Evolutionary conservation across 2,113 vertebrate genomes (phyloP), one percentile per base, ranked within the genome.

Genomic region (Narcine bancroftii): DNA sequence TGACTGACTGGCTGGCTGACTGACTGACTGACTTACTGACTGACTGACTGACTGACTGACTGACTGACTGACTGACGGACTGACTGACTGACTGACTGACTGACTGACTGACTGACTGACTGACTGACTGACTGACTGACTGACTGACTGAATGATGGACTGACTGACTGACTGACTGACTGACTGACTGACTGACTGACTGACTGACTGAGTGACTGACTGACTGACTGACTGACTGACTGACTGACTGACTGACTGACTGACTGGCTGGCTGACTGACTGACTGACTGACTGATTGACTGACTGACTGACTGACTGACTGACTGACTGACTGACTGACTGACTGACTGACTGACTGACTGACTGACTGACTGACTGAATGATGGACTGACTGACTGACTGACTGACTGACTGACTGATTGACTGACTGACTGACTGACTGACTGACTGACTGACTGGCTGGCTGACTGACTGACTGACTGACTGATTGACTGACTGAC

Each of bases 31-130:
- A n/a, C n/a, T 79, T 6, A 79, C n/a, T 79, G 76, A 79, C 5
- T 79, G 76, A 79, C 76, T 79, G 76, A 79, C 76, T 79, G 76
- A 79, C 76, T 79, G 76, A n/a, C n/a, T 79, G 76, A 79, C n/a
- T 79, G 76, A 79, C 76, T 79, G 76, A 79, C n/a, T 6, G 76
- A 79, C n/a, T 79, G 76, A 79, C 5, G 6, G 76, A 79, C 76
- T 79, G 76, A 79, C 5, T 79, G 76, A n/a, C n/a, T n/a, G n/a
- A 79, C n/a, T 79, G 76, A 79, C 5, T 79, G 76, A 79, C n/a
- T 79, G 76, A 79, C n/a, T 79, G 76, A 79, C 56, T 60, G 56
- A 60, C 5, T 60, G 56, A 60, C 56, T 60, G 56, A 60, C 56
- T 79, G n/a, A 79, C 76, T 79, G 76, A 79, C 76, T 60, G 56